Percentiles rank a stretch among this genome's conserved stretches.
Evolutionary conservation across 2,113 vertebrate species (phyloP).

Genomic region (Ictalurus punctatus): DNA sequence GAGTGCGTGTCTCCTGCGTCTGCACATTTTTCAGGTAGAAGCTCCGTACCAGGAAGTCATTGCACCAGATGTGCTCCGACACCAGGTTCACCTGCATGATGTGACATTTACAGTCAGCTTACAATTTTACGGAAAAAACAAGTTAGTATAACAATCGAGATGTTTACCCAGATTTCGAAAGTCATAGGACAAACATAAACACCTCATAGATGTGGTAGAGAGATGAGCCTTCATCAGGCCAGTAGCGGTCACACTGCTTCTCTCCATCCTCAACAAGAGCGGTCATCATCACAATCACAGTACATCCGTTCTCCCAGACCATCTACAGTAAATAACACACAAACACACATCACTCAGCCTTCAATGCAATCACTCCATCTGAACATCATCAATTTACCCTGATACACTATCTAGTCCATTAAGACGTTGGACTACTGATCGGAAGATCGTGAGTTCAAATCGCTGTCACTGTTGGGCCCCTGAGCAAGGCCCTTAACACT

Average conservation of each 20-base stretch:
- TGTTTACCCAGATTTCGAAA: neutral
- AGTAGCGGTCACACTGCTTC: conserved; percentile 97
- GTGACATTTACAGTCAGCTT: neutral
- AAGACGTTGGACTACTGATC: too few species aligned
- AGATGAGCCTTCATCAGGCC: conserved; percentile 97
- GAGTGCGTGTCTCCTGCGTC: conserved; percentile 93
- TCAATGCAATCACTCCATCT: neutral
- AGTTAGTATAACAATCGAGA: neutral
- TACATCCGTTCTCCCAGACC: conserved; percentile 98
- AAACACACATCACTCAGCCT: neutral
- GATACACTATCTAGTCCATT: neutral
- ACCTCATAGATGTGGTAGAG: conserved; percentile 98
- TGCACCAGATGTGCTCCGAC: conserved; percentile 98
- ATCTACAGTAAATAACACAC: conserved; percentile 72
- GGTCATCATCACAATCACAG: conserved; percentile 95
- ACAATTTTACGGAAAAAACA: neutral
- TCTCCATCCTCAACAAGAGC: conserved; percentile 92
- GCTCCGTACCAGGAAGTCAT: conserved; percentile 96
- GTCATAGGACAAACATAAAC: conserved; percentile 56
- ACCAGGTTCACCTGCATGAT: conserved; percentile 90
- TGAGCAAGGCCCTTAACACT: too few species aligned
- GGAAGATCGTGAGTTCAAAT: too few species aligned
- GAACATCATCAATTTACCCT: neutral
- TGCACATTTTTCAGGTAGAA: conserved; percentile 99
- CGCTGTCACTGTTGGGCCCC: too few species aligned